Percentiles rank a stretch among this genome's conserved stretches.
These are phyloP conservation scores for Myzus persicae DNA, from an alignment of 1,140 invertebrate species.

Conservation along the genomic window DNA sequence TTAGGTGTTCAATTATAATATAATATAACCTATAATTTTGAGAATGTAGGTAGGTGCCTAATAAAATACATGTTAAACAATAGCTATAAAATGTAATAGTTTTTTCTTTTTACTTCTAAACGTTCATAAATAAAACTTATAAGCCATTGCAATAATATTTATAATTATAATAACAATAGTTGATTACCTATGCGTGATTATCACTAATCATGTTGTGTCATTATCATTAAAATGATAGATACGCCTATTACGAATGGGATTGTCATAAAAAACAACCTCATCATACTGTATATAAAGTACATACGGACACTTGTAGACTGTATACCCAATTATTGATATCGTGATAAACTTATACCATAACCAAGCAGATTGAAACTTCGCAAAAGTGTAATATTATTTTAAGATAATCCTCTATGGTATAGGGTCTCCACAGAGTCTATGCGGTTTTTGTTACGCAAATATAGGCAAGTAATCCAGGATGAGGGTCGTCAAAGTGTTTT, in stretches of 20 bases:
- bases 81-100: background rate
- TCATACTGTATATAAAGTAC: background rate
- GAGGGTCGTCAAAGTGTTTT: too few species aligned
- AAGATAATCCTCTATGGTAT: too few species aligned
- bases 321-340: background rate
- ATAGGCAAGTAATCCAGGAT: too few species aligned
- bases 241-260: background rate
- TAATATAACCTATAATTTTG: background rate
- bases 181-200: background rate
- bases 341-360: background rate
- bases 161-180: background rate
- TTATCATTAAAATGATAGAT: background rate
- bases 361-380: too few species aligned
- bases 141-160: background rate
- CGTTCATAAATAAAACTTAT: background rate
- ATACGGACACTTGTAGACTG: background rate
- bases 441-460: too few species aligned
- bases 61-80: background rate
- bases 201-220: background rate
- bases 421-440: too few species aligned
- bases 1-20: background rate
- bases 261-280: background rate
- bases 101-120: background rate
- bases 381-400: too few species aligned
- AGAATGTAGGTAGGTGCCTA: background rate